Conservation (phyloP, 92 coral and sea anemone species). For the Zoanthus gigantus region DNA sequence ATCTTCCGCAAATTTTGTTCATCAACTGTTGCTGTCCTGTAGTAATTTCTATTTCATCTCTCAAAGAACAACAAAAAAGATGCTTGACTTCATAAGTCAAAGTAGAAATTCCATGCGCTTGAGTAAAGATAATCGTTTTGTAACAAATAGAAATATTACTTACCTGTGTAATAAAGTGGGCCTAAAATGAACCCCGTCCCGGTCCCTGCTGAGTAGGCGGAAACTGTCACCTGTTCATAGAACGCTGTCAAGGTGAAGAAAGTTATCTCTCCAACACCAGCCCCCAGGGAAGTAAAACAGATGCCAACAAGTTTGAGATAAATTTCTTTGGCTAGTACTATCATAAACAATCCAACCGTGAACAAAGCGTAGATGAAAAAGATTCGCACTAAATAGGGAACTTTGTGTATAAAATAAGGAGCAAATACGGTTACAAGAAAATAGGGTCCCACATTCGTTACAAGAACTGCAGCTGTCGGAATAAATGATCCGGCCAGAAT, state of each 20-base stretch:
- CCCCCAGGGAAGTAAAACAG: slow-evolving; percentile 87
- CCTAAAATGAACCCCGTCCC: slow-evolving; percentile 86
- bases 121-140: too few species aligned
- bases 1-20: too few species aligned
- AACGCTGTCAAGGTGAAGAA: slow-evolving; percentile 85
- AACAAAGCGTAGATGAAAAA: slow-evolving; percentile 72
- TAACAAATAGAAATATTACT: background rate
- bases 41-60: too few species aligned
- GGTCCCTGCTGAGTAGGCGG: slow-evolving; percentile 90
- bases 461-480: slow-evolving; percentile 92
- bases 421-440: slow-evolving; percentile 85
- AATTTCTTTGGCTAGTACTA: slow-evolving; percentile 83
- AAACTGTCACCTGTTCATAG: slow-evolving; percentile 84
- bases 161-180: slow-evolving; percentile 90
- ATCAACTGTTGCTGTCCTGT: too few species aligned
- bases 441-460: slow-evolving; percentile 88
- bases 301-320: slow-evolving; percentile 85
- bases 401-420: slow-evolving; percentile 82
- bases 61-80: too few species aligned
- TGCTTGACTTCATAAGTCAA: too few species aligned
- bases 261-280: slow-evolving; percentile 86
- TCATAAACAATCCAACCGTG: slow-evolving; percentile 83
- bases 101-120: too few species aligned
- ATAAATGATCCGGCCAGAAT: slow-evolving; percentile 85
- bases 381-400: slow-evolving; percentile 78